Evolutionary conservation across 2,888 invertebrate genomes (phyloP), one percentile per base, ranked within the genome.

Genomic region (Lasius platythorax): DNA sequence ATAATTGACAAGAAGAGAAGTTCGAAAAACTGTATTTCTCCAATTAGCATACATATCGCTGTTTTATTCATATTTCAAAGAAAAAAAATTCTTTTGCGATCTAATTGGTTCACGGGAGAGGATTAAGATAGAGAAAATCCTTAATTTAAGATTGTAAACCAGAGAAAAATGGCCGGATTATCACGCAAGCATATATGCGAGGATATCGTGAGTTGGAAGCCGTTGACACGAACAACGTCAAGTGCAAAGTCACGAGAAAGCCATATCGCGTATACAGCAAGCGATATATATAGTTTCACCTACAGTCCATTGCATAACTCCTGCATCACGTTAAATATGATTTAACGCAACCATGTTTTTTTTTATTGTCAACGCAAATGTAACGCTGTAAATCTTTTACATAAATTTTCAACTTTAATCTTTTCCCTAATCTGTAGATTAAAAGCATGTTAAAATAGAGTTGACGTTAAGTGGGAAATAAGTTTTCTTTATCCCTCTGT

Each of bases 221-320:
- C 79, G 33, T 74, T 79, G 75, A 79, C 37, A 61, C 58, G 33
- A 61, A 46, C 75, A 28, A 61, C 18, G 43, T 46, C 74, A 79
- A 74, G 46, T 79, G 58, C 79, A 58, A 72, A 79, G 78, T 78
- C 56, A 78, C 72, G 78, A 72, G 40, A 79, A 56, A n/a, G 28
- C 40, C 15, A 53, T 9, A 73, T 67, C 53, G 53, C 37, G 76
- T 28, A 72, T 46, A 79, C 61, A 79, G 23, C 58, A 46, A 46
- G 23, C 61, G 18, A 43, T 58, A 30, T 58, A 30, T 53, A 53
- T 43, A 33, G 43, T 23, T 30, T 15, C 11, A 43, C 43, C 23
- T 23, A 33, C 46, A 43, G 6, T 11, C 18, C 58, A 73, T 43
- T 33, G n/a, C 43, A 58, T 28, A 73, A 79, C 23, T 73, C 5